Evolutionary conservation across 2,113 vertebrate genomes (phyloP), one percentile per base, ranked within the genome.

Genomic region (Chroicocephalus ridibundus): DNA sequence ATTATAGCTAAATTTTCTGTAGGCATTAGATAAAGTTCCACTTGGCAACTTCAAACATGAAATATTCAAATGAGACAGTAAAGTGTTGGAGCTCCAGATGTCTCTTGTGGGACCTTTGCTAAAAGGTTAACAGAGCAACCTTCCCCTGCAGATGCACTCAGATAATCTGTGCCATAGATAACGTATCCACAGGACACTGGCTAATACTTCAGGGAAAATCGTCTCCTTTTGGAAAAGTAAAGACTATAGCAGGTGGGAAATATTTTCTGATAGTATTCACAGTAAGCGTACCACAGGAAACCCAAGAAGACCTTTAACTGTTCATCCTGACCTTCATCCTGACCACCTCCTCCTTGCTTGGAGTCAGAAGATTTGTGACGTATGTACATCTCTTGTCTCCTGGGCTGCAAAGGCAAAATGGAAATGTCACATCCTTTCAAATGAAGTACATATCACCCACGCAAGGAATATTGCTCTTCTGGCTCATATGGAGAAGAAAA

Each of bases 111-210:
- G n/a, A 55, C 24, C 58, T 92, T 62, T 71, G 27, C 75, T 62
- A 34, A 92, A 90, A 58, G 10, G 18, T 68, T 64, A 17, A 17
- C 31, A 60, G 71, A 90, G 20, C 20, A 69, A 31, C 15, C 5
- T 65, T 15, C 14, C 7, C 11, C 36, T 34, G 12, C 29, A 62
- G 64, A 68, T 71, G 31, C 21, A 55, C 7, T 89, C 13, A 51
- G 29, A 69, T 42, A 60, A 58, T 77, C 32, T 1, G 1, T 52
- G 55, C 12, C 47, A 57, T 70, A 47, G 44, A 71, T 31, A 82
- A 36, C 0, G 0, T 82, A 57, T 49, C n/a, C 40, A 38, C 0
- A 0, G 34, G 32, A 66, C 36, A 54, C 22, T 66, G 51, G 65
- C 17, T 69, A 64, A 69, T 36, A 64, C 7, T 65, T 92, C 36